Evolutionary conservation across 2,888 invertebrate species (phyloP), one percentile per base, ranked within the genome.

Genomic region (Drosophila algonquin): DNA sequence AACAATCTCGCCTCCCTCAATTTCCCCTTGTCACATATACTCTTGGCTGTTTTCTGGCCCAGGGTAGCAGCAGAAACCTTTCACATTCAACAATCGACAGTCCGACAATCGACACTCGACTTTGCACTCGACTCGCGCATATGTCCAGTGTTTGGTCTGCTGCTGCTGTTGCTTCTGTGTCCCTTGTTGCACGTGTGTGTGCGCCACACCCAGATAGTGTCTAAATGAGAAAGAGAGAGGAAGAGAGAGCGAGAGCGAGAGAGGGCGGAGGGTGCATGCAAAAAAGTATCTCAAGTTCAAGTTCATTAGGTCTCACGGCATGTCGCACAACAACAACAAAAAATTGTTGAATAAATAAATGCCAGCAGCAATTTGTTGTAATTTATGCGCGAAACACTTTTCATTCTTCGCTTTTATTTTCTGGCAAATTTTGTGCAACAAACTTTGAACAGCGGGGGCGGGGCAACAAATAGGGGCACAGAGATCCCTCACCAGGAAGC

Each of bases 271-370:
- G 47, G 40, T 21, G 10, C 30, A 52, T 21, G 45, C 54, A 18
- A 16, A 14, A 32, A 54, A 47, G 30, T 54, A 65, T 50, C 61
- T 75, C 84, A 84, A 84, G 87, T 85, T 84, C 85, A 84, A 84
- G 84, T 84, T 87, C 82, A 82, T 85, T 81, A 74, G 61, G 79
- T 51, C 45, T 55, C 79, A 65, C 75, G 72, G 57, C 69, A 81
- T 35, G 58, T 57, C 58, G 48, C 18, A 14, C 18, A 55, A 32
- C 48, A 50, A 30, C 32, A 52, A 10, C 32, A 32, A 53, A 14
- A 53, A 27, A 40, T 14, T n/a, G 40, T 40, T 40, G 40, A 40
- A 40, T n/a, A 24, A 30, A 16, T 35, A 70, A 63, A 67, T 52
- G 53, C 58, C 65, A 56, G 62, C 35, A 59, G 68, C 81, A 76